Base-by-base conservation (phyloP, 2,888 invertebrate species). In the Ectemnius continuus region DNA sequence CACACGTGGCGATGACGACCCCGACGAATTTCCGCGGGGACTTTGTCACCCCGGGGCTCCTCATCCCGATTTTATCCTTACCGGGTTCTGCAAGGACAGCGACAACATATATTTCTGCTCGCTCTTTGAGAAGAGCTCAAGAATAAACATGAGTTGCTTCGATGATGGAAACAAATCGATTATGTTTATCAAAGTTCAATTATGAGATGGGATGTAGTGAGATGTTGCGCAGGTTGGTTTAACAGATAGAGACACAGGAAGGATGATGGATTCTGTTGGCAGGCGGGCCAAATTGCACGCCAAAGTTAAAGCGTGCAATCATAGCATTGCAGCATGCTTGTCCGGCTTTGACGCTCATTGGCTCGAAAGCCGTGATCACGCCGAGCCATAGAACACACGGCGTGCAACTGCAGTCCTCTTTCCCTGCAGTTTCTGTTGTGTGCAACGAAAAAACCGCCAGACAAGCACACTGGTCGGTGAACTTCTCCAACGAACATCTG, bases 1-100 rank as follows among this genome's bases (percentile, higher is more conserved):
- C 98, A 48, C 97, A 97, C 92, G 97, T 94, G 46, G 96, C 96
- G 81, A 98, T 96, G 72, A 98, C 94, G 76, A 97, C 93, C 1
- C 97, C 96, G 26, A 94, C 92, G 84, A 93, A 93, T 85, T 92
- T 93, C 13, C 92, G 91, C 71, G 92, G 89, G 47, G 91, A 84
- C 61, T 89, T 91, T 36, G 85, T 79, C 8, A 80, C 91, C 66
- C 92, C 93, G 81, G 92, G 91, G 73, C 91, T 91, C 85, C 93
- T 91, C 69, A 92, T 91, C 57, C 65, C 79, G 28, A 84, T 79
- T 67, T 87, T 91, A 23, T 92, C 92, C 70, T 87, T 86, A 85
- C 92, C 91, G 52, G 92, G 90, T 80, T 92, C 93, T 93, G 91
- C 26, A 91, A 91, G 79, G 88, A 90, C 73, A 67, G 61, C 73